Base-by-base conservation (phyloP, 2,888 invertebrate genomes). In the Ypsolopha sequella region DNA sequence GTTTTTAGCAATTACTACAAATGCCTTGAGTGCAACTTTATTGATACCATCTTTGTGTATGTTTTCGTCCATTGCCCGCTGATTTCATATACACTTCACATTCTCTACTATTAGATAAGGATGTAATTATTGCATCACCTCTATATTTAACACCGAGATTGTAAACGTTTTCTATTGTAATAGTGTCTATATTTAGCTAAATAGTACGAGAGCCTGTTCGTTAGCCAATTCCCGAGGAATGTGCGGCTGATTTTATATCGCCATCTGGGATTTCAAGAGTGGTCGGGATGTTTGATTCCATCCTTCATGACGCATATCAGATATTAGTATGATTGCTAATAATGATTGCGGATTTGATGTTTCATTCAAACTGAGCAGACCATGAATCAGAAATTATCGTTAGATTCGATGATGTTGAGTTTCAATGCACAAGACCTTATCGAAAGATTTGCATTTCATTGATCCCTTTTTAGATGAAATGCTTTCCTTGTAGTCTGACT, bases 171-270 rank as follows among this genome's bases (percentile, higher is more conserved):
- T 9, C 46, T 46, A 46, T 46, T 35, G n/a, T 46, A 24, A 24
- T 46, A 35, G 34, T 35, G 34, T 46, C 2, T 46, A 46, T 46
- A 46, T 46, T 46, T 46, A 46, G n/a, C 24, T 24, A 24, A 24
- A 24, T 24, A 24, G 24, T 24, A 34, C n/a, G 13, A 14, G 13
- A 24, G 34, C 11, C 35, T 46, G 46, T 46, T 46, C 34, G 46
- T 8, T 46, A 35, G 46, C 46, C 46, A 46, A 46, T 46, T 33
- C 34, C 9, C 11, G 46, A 35, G 46, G 46, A 46, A 46, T 46
- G 46, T 14, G 43, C 46, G 46, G 46, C 46, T 35, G 46, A 35
- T 34, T 24, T 24, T 24, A 24, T 24, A 24, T 24, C 24, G 24
- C 24, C 24, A 24, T 24, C 24, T 24, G 45, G 46, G 10, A 46